Evolutionary conservation across 1,140 invertebrate genomes (phyloP), one percentile per base, ranked within the genome.

Genomic region (Monochamus saltuarius): DNA sequence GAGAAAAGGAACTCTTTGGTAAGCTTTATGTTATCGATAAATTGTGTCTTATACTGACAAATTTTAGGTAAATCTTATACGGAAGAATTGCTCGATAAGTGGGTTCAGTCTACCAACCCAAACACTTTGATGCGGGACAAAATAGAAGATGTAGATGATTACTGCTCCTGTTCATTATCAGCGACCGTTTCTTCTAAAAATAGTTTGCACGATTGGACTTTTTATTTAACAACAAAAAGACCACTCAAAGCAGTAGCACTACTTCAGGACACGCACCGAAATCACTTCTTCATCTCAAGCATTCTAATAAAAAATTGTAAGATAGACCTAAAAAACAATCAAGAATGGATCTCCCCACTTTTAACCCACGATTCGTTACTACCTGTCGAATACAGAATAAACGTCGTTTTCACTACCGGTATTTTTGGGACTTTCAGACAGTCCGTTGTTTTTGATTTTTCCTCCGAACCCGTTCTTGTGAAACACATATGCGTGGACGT

Each of bases 391-490:
- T 85, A 89, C 70, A 80, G 81, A 58, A 79, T 92, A 0, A 86
- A 84, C 64, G 81, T 94, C 29, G 77, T 78, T 29, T 94, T 93
- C 73, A 80, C 80, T 37, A 87, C 89, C 0, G 82, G 86, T 52
- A 86, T 89, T 56, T 92, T 89, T 73, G 91, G 91, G 19, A 92
- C 89, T 2, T 94, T 92, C 70, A 81, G 88, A 1, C 91, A 94
- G 74, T 84, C 87, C 1, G 77, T 94, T 4, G 83, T 91, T 0
- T 91, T 94, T 76, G 89, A 90, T 74, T 89, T 92, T 75, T 88
- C 88, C 1, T 75, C 73, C 38, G 85, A 88, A 50, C 88, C 90
- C 0, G 83, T 89, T 35, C 70, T 92, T 0, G 81, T 87, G 7
- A 82, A 86, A 67, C 85, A 89, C 69, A 71, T 94, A 10, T 90